These are phyloP conservation scores for Anastrepha ludens DNA, from an alignment of 1,140 invertebrate species.

Conservation along the genomic window DNA sequence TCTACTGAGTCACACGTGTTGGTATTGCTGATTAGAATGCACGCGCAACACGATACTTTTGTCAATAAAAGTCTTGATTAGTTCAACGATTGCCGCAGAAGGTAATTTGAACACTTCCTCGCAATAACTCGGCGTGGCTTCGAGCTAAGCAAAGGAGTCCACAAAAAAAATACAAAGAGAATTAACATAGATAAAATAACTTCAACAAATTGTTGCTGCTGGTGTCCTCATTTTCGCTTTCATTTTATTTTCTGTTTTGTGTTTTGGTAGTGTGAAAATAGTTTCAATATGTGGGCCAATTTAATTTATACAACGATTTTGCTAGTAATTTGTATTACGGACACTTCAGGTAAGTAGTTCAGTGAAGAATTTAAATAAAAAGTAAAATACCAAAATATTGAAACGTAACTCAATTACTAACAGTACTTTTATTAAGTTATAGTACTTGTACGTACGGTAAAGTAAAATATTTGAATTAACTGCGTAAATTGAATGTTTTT, in stretches of 20 bases:
- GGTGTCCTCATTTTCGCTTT: background rate
- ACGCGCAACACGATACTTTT: background rate
- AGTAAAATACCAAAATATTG: too few relatives aligned
- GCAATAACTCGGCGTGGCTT: background rate
- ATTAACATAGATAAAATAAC: background rate
- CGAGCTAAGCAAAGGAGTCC: background rate
- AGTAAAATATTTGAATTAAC: too few relatives aligned
- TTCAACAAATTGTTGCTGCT: background rate
- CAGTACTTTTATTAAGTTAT: too few relatives aligned
- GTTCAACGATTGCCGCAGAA: background rate
- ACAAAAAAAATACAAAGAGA: background rate
- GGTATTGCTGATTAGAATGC: background rate
- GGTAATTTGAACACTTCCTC: conserved; percentile 36
- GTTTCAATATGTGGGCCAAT: conserved; percentile 10
- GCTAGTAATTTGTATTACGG: conserved; percentile 11
- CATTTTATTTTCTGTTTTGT: background rate
- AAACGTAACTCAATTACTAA: too few relatives aligned
- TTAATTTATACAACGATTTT: conserved; percentile 2
- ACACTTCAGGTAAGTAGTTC: conserved; percentile 11
- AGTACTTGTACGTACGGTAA: too few relatives aligned
- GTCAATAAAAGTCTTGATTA: conserved; percentile 32
- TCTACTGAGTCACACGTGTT: background rate
- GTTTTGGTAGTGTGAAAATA: background rate
- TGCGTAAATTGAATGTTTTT: too few relatives aligned
- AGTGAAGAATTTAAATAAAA: too few relatives aligned